phyloP scores from a whole-genome alignment of 2,888 invertebrate species.

The Brenthis ino region DNA sequence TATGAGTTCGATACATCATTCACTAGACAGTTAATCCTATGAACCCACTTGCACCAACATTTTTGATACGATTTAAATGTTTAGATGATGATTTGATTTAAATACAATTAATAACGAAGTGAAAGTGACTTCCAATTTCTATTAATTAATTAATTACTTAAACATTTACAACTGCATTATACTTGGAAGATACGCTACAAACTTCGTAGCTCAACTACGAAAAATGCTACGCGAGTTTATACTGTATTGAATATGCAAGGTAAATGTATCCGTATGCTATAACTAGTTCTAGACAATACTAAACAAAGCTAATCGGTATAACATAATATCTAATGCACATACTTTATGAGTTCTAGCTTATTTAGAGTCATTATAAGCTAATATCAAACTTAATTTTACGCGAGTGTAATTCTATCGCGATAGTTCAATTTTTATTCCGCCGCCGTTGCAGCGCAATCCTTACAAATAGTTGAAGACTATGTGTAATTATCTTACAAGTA shows the following conservation, averaged over 20 bases:
- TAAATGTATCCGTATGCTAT: neutral
- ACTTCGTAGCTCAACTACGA: slow-evolving; percentile 12
- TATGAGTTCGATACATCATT: no score
- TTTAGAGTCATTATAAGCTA: slow-evolving; percentile 2
- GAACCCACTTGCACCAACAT: no score
- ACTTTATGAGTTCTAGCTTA: slow-evolving; percentile 1
- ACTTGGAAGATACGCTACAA: neutral
- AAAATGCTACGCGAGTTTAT: slow-evolving; percentile 12
- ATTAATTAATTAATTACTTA: neutral
- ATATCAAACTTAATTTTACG: neutral
- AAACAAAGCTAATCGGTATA: neutral
- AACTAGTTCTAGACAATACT: neutral
- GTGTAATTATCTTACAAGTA: no score
- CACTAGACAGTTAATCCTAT: no score
- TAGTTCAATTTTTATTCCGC: neutral
- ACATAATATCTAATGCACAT: slow-evolving; percentile 10
- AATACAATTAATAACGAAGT: no score
- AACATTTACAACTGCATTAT: neutral
- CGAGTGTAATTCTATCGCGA: no score
- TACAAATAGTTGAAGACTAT: no score
- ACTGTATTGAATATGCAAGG: neutral
- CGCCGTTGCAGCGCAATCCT: no score
- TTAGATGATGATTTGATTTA: no score
- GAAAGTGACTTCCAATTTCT: no score
- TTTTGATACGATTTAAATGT: no score